These are phyloP conservation scores for Morpho deidamia DNA, from an alignment of 2,888 invertebrate genomes.

Conservation along the genomic window DNA sequence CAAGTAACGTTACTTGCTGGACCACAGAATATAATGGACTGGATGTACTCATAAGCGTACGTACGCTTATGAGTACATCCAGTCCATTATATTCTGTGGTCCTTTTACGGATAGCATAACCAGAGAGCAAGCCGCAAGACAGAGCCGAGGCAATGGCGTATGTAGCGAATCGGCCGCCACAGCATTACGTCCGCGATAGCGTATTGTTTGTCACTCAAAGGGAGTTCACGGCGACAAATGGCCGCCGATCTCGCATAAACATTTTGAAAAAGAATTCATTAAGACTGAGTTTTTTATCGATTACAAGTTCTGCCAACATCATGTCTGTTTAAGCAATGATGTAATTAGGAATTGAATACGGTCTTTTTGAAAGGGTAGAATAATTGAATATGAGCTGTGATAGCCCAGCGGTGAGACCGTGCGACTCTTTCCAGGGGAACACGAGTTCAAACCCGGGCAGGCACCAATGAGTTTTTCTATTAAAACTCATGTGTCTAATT, in stretches of 20 bases:
- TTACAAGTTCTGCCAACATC: background rate
- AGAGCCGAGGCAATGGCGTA: slow-evolving; percentile 23
- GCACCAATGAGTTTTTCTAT: no score
- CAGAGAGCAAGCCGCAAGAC: slow-evolving; percentile 38
- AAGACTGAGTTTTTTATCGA: background rate
- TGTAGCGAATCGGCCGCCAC: slow-evolving; percentile 34
- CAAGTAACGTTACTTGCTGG: slow-evolving; percentile 56
- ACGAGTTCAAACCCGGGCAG: no score
- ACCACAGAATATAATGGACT: slow-evolving; percentile 62
- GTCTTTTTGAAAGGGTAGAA: no score
- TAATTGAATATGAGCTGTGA: no score
- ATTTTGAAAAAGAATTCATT: slow-evolving; percentile 16
- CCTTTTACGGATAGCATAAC: slow-evolving; percentile 62
- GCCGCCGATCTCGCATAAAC: slow-evolving; percentile 53
- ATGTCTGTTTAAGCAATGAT: no score
- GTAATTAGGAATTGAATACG: no score
- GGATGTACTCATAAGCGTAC: slow-evolving; percentile 71
- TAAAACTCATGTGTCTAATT: no score
- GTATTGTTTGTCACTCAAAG: slow-evolving; percentile 73
- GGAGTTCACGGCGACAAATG: slow-evolving; percentile 70
- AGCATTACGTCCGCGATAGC: slow-evolving; percentile 58
- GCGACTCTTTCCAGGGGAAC: no score
- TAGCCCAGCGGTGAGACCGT: no score
- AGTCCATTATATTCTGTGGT: slow-evolving; percentile 62
- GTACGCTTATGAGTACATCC: slow-evolving; percentile 71